Conservation (phyloP, 1,140 invertebrate species). For the Euwallacea similis region DNA sequence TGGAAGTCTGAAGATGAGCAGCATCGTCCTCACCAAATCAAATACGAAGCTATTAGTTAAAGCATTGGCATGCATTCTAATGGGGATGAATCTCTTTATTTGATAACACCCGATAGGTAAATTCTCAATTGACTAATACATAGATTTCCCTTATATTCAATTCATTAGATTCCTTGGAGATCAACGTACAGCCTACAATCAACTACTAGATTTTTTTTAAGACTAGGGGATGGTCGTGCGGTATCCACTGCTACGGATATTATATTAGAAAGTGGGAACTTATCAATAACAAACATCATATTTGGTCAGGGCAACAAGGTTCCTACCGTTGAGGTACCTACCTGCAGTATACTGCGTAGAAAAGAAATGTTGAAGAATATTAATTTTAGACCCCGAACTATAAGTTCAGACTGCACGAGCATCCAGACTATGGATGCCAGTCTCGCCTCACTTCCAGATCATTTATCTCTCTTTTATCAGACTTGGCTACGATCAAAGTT, state of each 20-base stretch:
- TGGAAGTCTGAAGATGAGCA: slow-evolving; percentile 79
- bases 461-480: slow-evolving; percentile 90
- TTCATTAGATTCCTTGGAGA: slow-evolving; percentile 80
- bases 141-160: background rate
- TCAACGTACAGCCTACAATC: slow-evolving; percentile 93
- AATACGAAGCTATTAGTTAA: slow-evolving; percentile 81
- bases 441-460: slow-evolving; percentile 81
- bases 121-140: background rate
- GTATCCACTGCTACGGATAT: slow-evolving; percentile 76
- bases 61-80: slow-evolving; percentile 73
- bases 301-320: slow-evolving; percentile 88
- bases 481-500: slow-evolving; percentile 93
- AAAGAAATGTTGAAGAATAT: background rate
- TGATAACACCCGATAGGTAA: slow-evolving; percentile 75
- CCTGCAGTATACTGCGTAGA: background rate
- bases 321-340: slow-evolving; percentile 69
- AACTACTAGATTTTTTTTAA: slow-evolving; percentile 86
- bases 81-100: slow-evolving; percentile 79
- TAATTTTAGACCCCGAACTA: slow-evolving; percentile 63
- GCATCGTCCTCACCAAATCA: slow-evolving; percentile 55
- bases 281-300: slow-evolving; percentile 80
- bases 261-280: slow-evolving; percentile 75
- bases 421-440: slow-evolving; percentile 88
- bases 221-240: slow-evolving; percentile 76
- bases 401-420: slow-evolving; percentile 85